Conservation (phyloP, 2,113 vertebrate species). For the Thalassoma bifasciatum region DNA sequence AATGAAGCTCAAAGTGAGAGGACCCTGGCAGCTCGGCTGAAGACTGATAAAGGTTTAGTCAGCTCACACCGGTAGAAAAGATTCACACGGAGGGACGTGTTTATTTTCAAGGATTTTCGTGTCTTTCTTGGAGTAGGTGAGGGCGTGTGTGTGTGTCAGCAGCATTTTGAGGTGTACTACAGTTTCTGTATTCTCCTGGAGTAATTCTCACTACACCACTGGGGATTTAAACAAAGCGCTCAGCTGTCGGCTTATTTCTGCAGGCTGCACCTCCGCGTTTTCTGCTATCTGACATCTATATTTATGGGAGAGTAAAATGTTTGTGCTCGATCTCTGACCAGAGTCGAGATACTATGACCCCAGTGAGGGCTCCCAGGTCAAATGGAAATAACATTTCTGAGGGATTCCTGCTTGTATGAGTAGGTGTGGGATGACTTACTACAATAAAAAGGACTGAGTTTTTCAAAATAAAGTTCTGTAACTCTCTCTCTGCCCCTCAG, state of each 20-base stretch:
- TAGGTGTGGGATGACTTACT: not conserved
- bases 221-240: constrained; percentile 1
- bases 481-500: constrained; percentile 54
- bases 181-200: not conserved
- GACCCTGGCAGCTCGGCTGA: constrained; percentile 6
- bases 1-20: constrained; percentile 29
- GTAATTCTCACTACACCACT: constrained; percentile 16
- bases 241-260: not conserved
- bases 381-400: not conserved
- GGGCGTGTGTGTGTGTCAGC: constrained; percentile 16
- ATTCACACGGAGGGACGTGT: not conserved
- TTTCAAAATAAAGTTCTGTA: not conserved
- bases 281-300: constrained; percentile 10
- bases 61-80: not conserved
- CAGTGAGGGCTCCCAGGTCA: not conserved
- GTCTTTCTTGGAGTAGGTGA: not conserved
- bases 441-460: too few species aligned
- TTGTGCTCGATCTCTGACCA: not conserved
- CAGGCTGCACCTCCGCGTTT: not conserved
- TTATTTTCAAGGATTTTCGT: constrained; percentile 29
- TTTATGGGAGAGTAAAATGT: not conserved
- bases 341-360: too few species aligned
- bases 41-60: constrained; percentile 5
- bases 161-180: not conserved
- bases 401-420: not conserved